Evolutionary conservation across 2,113 vertebrate genomes (phyloP).

Genomic region (Piprites chloris): DNA sequence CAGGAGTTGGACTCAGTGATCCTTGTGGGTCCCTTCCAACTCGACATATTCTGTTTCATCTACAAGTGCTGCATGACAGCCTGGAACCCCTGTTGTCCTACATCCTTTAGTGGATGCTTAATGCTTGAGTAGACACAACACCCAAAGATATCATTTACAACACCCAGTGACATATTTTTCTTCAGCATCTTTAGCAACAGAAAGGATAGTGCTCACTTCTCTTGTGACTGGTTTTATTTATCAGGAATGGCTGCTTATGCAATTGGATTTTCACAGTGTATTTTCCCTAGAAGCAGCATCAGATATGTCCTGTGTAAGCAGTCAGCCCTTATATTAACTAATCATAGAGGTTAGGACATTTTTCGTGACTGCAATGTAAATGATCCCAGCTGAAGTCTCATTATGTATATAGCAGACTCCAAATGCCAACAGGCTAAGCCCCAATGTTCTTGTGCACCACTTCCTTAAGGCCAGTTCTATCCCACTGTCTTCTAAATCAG

Average conservation of each 20-base stretch:
- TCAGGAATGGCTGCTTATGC: neutral
- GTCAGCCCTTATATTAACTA: neutral
- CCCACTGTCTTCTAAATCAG: neutral
- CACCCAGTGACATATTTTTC: neutral
- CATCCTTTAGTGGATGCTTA: neutral
- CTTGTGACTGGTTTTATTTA: neutral
- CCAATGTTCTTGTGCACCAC: neutral
- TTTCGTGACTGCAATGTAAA: neutral
- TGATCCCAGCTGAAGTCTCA: neutral
- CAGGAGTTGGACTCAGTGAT: too few species aligned
- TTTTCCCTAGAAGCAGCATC: neutral
- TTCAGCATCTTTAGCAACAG: neutral
- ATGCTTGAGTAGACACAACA: neutral
- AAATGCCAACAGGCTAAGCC: neutral
- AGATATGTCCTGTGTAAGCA: neutral
- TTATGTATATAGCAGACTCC: neutral
- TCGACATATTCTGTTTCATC: neutral
- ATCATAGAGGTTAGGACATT: neutral
- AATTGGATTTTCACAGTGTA: neutral
- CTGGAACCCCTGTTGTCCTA: neutral
- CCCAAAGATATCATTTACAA: neutral
- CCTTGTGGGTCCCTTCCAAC: too few species aligned
- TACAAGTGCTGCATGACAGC: neutral
- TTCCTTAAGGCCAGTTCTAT: neutral
- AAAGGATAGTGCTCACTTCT: neutral